Evolutionary conservation across 2,888 invertebrate species (phyloP).

Genomic region (Andricus curvator): DNA sequence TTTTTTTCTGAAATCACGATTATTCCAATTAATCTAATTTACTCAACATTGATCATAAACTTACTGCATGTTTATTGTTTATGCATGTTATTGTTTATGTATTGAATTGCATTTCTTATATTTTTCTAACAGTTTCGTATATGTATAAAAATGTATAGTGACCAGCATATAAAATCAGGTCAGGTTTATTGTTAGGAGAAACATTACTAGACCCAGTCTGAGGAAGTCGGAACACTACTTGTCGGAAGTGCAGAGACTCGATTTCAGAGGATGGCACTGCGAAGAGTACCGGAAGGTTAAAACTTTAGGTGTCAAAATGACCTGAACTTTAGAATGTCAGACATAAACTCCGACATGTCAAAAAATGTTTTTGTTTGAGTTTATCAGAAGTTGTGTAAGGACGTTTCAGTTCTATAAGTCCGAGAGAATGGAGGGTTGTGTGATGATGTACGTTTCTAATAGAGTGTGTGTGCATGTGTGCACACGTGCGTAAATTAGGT

Average conservation of each 20-base stretch:
- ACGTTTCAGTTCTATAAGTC: background rate
- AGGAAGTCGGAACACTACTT: constrained; percentile 29
- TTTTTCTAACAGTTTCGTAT: too few relatives aligned
- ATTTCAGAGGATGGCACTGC: background rate
- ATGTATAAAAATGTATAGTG: too few relatives aligned
- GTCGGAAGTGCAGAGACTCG: constrained; percentile 12
- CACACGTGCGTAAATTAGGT: constrained; percentile 26
- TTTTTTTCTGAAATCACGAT: too few relatives aligned
- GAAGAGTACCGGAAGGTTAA: constrained; percentile 30
- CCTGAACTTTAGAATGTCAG: constrained; percentile 26
- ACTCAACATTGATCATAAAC: too few relatives aligned
- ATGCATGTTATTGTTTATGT: too few relatives aligned
- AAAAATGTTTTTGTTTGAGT: constrained; percentile 7
- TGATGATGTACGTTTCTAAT: background rate
- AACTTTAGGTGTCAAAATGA: constrained; percentile 19
- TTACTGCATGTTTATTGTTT: too few relatives aligned
- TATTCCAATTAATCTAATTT: too few relatives aligned
- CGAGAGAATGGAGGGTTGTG: constrained; percentile 7
- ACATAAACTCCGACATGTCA: constrained; percentile 4
- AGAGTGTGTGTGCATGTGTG: background rate
- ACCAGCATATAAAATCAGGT: background rate
- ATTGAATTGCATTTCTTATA: too few relatives aligned
- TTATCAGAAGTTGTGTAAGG: constrained; percentile 14
- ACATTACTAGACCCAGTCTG: background rate
- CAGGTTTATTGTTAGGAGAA: background rate